Conservation (phyloP, 2,797 vertebrate genomes). For the Prionace glauca region DNA sequence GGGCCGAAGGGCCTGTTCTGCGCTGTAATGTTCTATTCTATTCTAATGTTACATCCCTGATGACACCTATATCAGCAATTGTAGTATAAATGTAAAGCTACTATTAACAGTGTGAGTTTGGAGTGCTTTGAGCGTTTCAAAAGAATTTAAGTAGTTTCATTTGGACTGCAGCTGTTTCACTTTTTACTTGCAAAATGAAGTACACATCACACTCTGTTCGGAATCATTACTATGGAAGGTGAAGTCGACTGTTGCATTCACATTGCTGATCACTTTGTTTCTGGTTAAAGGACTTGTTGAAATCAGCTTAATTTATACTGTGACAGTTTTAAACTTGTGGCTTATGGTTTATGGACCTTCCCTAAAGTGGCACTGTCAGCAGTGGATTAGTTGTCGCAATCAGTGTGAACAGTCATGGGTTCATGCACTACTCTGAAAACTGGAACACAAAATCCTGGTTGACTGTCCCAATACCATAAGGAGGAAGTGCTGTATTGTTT, state of each 20-base stretch:
- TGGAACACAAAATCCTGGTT: neutral
- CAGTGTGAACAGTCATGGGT: neutral
- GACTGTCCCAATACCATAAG: neutral
- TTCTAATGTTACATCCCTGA: neutral
- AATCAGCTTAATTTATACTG: neutral
- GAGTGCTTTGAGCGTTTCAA: neutral
- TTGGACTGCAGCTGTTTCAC: neutral
- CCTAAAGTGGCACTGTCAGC: neutral
- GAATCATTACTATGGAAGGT: neutral
- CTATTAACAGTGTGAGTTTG: neutral
- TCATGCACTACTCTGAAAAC: neutral
- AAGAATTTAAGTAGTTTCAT: neutral
- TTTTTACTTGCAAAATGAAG: neutral
- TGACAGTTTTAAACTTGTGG: neutral
- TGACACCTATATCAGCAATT: neutral
- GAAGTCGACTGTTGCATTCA: neutral
- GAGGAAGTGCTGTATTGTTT: neutral
- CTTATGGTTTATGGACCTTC: neutral
- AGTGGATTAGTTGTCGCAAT: neutral
- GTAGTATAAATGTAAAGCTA: neutral
- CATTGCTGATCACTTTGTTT: neutral
- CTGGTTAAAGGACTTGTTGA: neutral
- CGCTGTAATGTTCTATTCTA: too few relatives aligned
- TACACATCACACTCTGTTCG: neutral
- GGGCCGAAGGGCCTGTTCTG: too few relatives aligned